Conservation (phyloP, 2,888 invertebrate genomes). For the Dioctria rufipes region DNA sequence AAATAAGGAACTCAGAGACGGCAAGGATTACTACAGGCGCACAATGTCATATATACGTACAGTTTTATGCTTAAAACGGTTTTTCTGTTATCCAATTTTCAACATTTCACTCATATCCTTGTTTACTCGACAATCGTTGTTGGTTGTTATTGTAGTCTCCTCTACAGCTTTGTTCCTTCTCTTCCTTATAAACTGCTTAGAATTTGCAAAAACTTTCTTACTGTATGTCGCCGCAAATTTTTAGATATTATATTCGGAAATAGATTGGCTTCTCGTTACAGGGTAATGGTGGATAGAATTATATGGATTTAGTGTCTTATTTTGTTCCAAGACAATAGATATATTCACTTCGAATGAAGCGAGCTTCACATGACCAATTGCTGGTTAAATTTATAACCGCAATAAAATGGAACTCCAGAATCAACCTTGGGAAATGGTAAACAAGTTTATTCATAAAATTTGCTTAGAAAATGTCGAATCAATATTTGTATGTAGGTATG, state of each 20-base stretch:
- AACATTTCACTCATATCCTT: conserved; percentile 32
- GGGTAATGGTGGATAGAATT: not conserved
- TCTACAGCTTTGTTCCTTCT: not conserved
- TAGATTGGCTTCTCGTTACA: not conserved
- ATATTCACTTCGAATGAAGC: not conserved
- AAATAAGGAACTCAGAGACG: conserved; percentile 25
- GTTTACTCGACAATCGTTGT: conserved; percentile 27
- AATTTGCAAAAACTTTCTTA: not conserved
- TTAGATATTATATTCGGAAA: not conserved
- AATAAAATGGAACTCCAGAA: too few relatives aligned
- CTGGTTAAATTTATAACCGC: too few relatives aligned
- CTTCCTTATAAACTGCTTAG: not conserved
- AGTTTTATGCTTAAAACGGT: conserved; percentile 3
- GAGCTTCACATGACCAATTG: too few relatives aligned
- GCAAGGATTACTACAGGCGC: conserved; percentile 17
- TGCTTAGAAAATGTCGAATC: too few relatives aligned
- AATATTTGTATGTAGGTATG: too few relatives aligned
- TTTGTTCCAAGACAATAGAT: not conserved
- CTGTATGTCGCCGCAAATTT: not conserved
- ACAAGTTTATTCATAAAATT: too few relatives aligned
- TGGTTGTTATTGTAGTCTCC: not conserved
- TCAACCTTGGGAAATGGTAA: too few relatives aligned
- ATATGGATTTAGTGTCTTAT: not conserved
- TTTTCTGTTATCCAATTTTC: conserved; percentile 43
- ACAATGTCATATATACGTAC: not conserved